Evolutionary conservation across 2,113 vertebrate species (phyloP).

Genomic region (Paramormyrops kingsleyae): DNA sequence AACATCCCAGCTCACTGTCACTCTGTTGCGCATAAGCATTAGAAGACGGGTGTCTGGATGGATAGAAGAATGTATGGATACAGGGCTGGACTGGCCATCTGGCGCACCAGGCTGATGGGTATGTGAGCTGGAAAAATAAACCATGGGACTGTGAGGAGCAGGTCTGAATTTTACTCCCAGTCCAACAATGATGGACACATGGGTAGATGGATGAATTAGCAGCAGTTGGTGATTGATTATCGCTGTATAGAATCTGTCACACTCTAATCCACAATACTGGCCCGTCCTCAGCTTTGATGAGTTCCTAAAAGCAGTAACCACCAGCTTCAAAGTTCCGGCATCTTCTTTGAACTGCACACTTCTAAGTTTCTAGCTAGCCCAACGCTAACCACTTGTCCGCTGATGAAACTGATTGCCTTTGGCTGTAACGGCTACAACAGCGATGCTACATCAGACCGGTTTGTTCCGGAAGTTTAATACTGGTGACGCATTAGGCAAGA

Average conservation of each 20-base stretch:
- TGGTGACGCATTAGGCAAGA: neutral
- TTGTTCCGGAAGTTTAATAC: neutral
- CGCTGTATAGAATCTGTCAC: neutral
- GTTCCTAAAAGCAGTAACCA: neutral
- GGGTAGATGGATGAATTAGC: neutral
- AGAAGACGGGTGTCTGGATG: neutral
- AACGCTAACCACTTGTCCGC: neutral
- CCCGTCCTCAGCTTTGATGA: neutral
- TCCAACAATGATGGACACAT: neutral
- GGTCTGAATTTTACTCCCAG: neutral
- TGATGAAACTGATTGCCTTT: neutral
- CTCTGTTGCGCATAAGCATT: neutral
- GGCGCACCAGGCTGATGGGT: neutral
- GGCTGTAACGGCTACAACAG: neutral
- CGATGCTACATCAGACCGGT: neutral
- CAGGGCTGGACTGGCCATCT: neutral
- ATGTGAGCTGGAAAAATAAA: neutral
- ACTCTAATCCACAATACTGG: neutral
- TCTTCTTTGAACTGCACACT: neutral
- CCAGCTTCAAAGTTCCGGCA: neutral
- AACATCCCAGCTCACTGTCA: neutral
- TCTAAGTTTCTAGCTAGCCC: neutral
- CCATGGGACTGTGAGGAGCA: neutral
- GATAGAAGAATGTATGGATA: neutral
- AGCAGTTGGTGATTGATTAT: neutral